Base-by-base conservation (phyloP, 2,113 vertebrate species). In the Platichthys stellatus region DNA sequence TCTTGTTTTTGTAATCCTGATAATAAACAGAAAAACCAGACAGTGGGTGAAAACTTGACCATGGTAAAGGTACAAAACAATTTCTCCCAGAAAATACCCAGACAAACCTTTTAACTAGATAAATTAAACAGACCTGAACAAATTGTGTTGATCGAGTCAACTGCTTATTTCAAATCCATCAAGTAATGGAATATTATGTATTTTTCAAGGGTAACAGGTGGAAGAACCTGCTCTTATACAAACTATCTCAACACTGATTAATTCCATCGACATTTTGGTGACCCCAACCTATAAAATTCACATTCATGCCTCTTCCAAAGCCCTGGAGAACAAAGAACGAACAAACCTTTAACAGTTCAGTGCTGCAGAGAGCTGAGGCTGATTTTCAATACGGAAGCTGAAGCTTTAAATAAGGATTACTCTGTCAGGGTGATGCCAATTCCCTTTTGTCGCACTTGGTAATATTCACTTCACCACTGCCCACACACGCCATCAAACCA, bases 321-420 rank as follows among this genome's bases (percentile, higher is more conserved):
- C 51, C 5, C 7, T 15, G n/a, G 51, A 53, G 61, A 2, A 28
- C 26, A 28, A 70, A 60, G 31, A 18, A 49, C 40, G 10, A 43
- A 54, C 7, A 54, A 54, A 54, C 51, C 51, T n/a, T 54, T 10
- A 57, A 13, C n/a, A 14, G 54, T 23, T 11, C 21, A 57, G 21
- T 24, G 54, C 21, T 23, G 54, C 54, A 23, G 31, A 6, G 31
- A 31, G 3, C 54, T 13, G 54, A 24, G 10, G 51, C 20, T n/a
- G 51, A 21, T 54, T 20, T n/a, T 20, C 18, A 20, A 64, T 9
- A 79, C 8, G 9, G 65, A 17, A 35, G 63, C 54, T 74, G 24
- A 74, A 74, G 58, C 26, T 38, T 72, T 78, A 64, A 75, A 54
- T 75, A 63, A 38, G 43, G 54, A 64, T 75, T 81, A 56, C 28